Evolutionary conservation across 2,888 invertebrate species (phyloP), one percentile per base, ranked within the genome.

Genomic region (Cephus pygmeus): DNA sequence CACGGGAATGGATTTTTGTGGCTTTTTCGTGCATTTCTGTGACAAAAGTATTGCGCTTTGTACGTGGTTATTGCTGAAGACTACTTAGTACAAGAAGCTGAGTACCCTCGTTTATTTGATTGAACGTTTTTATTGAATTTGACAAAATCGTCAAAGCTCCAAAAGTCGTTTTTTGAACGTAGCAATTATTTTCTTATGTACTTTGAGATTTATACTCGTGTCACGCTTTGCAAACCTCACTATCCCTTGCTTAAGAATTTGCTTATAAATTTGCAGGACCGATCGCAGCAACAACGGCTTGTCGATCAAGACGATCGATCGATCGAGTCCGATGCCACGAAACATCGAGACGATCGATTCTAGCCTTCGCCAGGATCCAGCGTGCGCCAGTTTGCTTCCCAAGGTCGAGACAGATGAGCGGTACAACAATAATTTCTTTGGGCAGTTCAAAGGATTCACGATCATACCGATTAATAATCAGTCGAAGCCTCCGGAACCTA

Each of bases 381-480:
- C 91, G 30, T 90, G 91, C 77, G 91, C 90, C 69, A 91, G 91
- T 81, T 83, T 91, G 4, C 82, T 91, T 73, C 90, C 91, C 40
- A 91, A 91, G 80, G 80, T 86, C 69, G 89, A 89, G 34, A 79
- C 84, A 23, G 90, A 90, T 81, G 93, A 73, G 89, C 93, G 31
- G 90, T 89, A 91, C 84, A 92, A 92, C 85, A 92, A 92, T 80
- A 95, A 95, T 86, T 95, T 97, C 92, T 97, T 97, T 90, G 97
- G 97, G 1, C 96, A 97, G 87, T 97, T 97, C 92, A 96, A 96
- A 91, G 97, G 97, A 0, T 97, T 97, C 91, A 95, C 96, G 0
- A 93, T 97, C 73, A 93, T 94, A 0, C 96, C 96, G 0, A 92
- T 95, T 0, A 93, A 93, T 68, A 93, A 92, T 85, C 86, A 89